A percentile compares a stretch with the other conserved stretches of the same genome.
phyloP scores from a whole-genome alignment of 2,113 vertebrate genomes.

The Bothrops jararaca region DNA sequence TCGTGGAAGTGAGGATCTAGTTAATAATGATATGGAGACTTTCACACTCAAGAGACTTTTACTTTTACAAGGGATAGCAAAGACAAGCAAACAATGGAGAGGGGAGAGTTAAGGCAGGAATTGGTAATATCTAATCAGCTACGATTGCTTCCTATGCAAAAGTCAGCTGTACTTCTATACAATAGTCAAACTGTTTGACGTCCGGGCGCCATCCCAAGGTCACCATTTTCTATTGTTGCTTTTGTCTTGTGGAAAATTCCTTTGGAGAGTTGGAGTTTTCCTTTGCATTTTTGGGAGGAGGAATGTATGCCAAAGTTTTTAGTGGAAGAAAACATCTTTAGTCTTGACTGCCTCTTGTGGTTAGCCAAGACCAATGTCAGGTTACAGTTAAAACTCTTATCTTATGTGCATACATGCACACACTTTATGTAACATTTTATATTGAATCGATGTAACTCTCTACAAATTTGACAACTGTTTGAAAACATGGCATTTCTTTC shows the following conservation, averaged over 20 bases:
- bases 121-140: slow-evolving; percentile 60
- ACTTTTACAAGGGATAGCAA: background rate
- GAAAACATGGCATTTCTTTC: background rate
- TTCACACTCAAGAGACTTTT: slow-evolving; percentile 22
- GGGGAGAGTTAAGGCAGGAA: slow-evolving; percentile 33
- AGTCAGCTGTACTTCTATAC: slow-evolving; percentile 75
- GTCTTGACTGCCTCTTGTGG: slow-evolving; percentile 36
- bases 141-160: slow-evolving; percentile 75
- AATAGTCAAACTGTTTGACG: slow-evolving; percentile 60
- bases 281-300: background rate
- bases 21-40: background rate
- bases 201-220: slow-evolving; percentile 77
- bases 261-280: slow-evolving; percentile 6
- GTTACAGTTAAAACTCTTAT: background rate
- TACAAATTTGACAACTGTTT: background rate
- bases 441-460: background rate
- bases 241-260: slow-evolving; percentile 64
- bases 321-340: slow-evolving; percentile 28
- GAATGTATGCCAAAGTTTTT: background rate
- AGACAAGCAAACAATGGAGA: background rate
- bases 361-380: background rate
- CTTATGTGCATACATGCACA: background rate
- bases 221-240: slow-evolving; percentile 67
- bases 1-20: accelerated
- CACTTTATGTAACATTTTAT: background rate